Percentiles rank a stretch among this genome's conserved stretches.
These are phyloP conservation scores for Mythimna vitellina DNA, from an alignment of 2,888 invertebrate species.

Conservation along the genomic window DNA sequence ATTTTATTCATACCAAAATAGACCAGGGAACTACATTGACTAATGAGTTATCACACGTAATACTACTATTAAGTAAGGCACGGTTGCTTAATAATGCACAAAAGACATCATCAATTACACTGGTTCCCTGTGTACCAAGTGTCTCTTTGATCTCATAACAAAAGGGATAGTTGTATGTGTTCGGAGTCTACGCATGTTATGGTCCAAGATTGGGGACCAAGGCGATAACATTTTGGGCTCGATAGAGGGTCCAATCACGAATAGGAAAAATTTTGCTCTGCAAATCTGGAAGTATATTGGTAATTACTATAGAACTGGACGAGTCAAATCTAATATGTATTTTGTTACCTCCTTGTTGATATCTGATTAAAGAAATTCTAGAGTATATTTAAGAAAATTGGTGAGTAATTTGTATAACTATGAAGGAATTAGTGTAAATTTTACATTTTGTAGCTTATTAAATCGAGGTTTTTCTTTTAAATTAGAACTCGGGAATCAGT, in stretches of 20 bases:
- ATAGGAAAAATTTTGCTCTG: background rate
- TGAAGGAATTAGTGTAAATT: too few relatives aligned
- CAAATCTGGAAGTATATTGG: background rate
- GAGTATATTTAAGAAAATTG: too few relatives aligned
- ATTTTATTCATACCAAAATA: conserved; percentile 41
- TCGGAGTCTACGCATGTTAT: conserved; percentile 55
- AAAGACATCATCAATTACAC: conserved; percentile 76
- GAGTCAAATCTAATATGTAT: background rate
- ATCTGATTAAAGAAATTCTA: background rate
- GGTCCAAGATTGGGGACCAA: conserved; percentile 47
- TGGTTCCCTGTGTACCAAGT: conserved; percentile 70
- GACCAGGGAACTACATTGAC: conserved; percentile 42
- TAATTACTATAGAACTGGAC: background rate
- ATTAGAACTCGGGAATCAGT: background rate
- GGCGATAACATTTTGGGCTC: conserved; percentile 29
- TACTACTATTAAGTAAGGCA: conserved; percentile 65
- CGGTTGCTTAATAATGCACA: conserved; percentile 75
- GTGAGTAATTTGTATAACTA: background rate
- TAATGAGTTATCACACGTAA: conserved; percentile 64
- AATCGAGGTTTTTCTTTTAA: background rate
- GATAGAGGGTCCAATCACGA: conserved; percentile 15
- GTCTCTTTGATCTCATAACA: conserved; percentile 79
- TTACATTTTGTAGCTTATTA: background rate
- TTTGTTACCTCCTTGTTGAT: background rate
- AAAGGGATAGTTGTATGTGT: conserved; percentile 76